Base-by-base conservation (phyloP, 2,888 invertebrate genomes). In the Phengaris alcon region DNA sequence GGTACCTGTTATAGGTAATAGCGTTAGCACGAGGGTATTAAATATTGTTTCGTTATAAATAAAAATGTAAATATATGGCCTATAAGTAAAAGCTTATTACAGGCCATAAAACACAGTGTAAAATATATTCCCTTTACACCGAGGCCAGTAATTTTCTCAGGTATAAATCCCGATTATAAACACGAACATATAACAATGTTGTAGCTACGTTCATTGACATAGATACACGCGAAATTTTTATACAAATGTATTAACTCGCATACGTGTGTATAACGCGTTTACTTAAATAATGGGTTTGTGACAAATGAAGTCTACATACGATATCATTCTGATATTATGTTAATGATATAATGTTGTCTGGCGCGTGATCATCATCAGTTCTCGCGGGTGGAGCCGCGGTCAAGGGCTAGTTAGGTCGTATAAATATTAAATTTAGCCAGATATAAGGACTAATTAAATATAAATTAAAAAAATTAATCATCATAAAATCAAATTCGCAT, bases 21-120 rank as follows among this genome's bases (percentile, higher is more conserved):
- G 5, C 8, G 8, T 48, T 0, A 59, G 10, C 22, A 59, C 35
- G 35, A 1, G 35, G 59, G 9, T 22, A 64, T 64, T 10, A 64
- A 64, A 64, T 64, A 64, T 64, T 10, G 35, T 35, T 35, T 1
- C 10, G 7, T 15, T 59, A 3, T 22, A 35, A 35, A 44, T 64
- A 35, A 64, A 64, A 64, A 64, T 64, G 44, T 64, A 64, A 64
- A 64, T 64, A 64, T 64, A 64, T 44, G 44, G 35, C 64, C 64
- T 64, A 64, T 64, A 64, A 64, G 35, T 64, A 64, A 64, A 35
- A 64, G 64, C 35, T 64, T 64, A 64, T 64, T 64, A 64, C 64
- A 64, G 64, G 64, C 64, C 35, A 64, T 64, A 64, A 64, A 64
- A 44, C 35, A 64, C 64, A 64, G 64, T 64, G 64, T 64, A 64